Base-by-base conservation (phyloP, 1,140 invertebrate species). In the Heliconius melpomene region DNA sequence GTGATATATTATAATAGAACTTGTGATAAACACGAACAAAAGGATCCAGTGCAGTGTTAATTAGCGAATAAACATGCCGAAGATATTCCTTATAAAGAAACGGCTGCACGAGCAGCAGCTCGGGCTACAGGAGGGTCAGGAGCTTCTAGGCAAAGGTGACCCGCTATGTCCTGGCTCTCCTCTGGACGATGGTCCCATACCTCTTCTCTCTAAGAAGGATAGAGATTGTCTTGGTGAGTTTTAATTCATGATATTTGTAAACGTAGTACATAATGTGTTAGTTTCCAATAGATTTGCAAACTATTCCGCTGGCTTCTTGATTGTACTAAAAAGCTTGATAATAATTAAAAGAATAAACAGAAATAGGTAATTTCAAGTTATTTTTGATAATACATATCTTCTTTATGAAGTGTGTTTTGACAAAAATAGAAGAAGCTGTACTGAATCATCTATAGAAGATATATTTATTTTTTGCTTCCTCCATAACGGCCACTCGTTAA, bases 21-120 rank as follows among this genome's bases (percentile, higher is more conserved):
- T 83, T 87, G 89, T 90, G 90, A 90, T 86, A 85, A 54, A 86
- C 79, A 92, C 86, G 80, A 88, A 88, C 79, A 85, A 40, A 83
- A 87, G 90, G 89, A 93, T 91, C 86, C 79, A 90, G 92, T 94
- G 93, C 80, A 92, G 91, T 94, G 91, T 86, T 85, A 46, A 85
- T 78, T 87, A 88, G 85, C 82, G 70, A 85, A 66, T 78, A 86
- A 96, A 95, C 87, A 98, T 98, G 98, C 97, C 97, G 95, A 98
- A 98, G 95, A 98, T 98, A 91, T 98, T 98, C 93, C 93, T 98
- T 82, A 97, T 98, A 86, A 98, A 98, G 93, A 97, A 98, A 90
- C 96, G 97, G 87, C 95, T 98, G 95, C 97, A 97, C 84, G 97
- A 98, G 96, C 97, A 98, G 96, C 98, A 98, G 94, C 95, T 97